phyloP scores from a whole-genome alignment of 2,888 invertebrate species.

The Trachelus tabidus region DNA sequence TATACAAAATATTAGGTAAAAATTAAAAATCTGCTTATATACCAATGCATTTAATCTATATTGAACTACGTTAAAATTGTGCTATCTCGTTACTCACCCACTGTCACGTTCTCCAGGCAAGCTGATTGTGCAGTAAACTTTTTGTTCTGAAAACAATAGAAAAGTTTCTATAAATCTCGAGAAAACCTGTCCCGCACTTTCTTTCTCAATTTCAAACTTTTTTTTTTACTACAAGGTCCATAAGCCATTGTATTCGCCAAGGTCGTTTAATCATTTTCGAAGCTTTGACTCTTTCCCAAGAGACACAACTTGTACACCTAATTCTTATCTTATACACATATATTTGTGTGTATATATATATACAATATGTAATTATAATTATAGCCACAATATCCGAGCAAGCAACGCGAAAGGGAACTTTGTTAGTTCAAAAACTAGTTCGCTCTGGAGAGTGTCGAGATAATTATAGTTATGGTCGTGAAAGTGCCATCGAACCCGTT shows the following conservation, averaged over 20 bases:
- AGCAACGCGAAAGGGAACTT: not conserved
- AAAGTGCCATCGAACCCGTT: conserved; percentile 59
- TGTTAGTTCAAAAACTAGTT: conserved; percentile 40
- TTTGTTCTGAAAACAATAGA: not conserved
- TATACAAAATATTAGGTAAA: not conserved
- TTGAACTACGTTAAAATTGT: not conserved
- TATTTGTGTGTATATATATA: too few species aligned
- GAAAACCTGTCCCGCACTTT: not conserved
- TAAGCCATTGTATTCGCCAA: not conserved
- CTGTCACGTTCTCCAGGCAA: not conserved
- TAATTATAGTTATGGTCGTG: conserved; percentile 50
- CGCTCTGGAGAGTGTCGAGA: conserved; percentile 22
- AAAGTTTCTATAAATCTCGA: not conserved
- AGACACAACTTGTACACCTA: not conserved
- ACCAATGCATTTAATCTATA: not conserved
- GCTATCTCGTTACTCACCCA: not conserved
- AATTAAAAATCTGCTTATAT: not conserved
- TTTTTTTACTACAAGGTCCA: not conserved
- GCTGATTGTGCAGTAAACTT: not conserved
- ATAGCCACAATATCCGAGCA: not conserved
- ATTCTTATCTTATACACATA: not conserved
- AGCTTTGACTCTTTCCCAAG: not conserved
- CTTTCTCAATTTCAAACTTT: not conserved
- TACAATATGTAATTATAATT: not conserved
- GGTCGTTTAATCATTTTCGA: not conserved